These are phyloP conservation scores for Eustalomyia histrio DNA, from an alignment of 2,888 invertebrate genomes.

Conservation along the genomic window DNA sequence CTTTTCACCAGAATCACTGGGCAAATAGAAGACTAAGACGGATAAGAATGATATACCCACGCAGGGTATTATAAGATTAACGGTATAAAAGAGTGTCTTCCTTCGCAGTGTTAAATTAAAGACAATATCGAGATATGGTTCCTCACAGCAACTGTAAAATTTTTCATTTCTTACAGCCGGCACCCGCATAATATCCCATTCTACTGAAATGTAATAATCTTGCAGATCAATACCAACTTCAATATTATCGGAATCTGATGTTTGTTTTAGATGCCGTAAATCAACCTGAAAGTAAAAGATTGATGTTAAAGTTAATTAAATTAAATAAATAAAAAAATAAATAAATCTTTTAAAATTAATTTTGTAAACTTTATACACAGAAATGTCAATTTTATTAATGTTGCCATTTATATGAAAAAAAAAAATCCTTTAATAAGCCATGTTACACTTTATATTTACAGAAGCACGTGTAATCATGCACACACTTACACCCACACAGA, in stretches of 20 bases:
- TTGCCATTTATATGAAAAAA: not conserved
- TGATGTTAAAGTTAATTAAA: not conserved
- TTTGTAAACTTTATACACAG: too few relatives aligned
- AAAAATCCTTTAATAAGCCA: not conserved
- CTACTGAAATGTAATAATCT: constrained; percentile 97
- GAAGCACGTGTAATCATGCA: not conserved
- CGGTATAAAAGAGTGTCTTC: constrained; percentile 98
- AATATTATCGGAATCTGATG: constrained; percentile 92
- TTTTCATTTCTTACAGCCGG: constrained; percentile 94
- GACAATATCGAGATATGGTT: constrained; percentile 98
- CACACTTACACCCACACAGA: not conserved
- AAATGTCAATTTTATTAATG: too few relatives aligned
- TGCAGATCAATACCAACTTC: constrained; percentile 94
- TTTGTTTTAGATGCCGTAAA: constrained; percentile 91
- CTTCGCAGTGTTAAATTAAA: constrained; percentile 97
- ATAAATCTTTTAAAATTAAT: too few relatives aligned
- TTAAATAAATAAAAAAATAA: too few relatives aligned
- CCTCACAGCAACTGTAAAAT: constrained; percentile 97
- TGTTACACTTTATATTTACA: not conserved
- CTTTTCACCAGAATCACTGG: constrained; percentile 98
- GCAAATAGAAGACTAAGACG: constrained; percentile 97
- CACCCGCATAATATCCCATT: constrained; percentile 98
- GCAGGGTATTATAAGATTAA: constrained; percentile 98
- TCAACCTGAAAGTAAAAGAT: constrained; percentile 85
- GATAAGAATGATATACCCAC: constrained; percentile 98